Conservation (phyloP, 2,888 invertebrate genomes). For the Cheilosia grossa region DNA sequence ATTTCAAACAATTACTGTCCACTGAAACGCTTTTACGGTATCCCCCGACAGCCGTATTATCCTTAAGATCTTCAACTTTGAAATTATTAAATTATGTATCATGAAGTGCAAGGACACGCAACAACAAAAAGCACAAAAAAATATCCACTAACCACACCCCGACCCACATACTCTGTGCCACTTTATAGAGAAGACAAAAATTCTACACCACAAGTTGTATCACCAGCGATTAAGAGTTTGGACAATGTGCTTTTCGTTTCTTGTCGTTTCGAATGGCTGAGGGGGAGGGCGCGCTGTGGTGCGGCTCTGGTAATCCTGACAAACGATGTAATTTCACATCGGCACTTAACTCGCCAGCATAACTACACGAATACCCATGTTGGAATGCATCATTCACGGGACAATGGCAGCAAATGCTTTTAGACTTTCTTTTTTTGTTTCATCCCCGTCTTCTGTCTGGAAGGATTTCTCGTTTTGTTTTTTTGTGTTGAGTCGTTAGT, state of each 20-base stretch:
- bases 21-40: constrained; percentile 32
- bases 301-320: constrained; percentile 59
- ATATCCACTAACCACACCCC: neutral
- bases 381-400: constrained; percentile 68
- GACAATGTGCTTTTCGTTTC: constrained; percentile 63
- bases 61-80: constrained; percentile 33
- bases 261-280: constrained; percentile 27
- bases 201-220: constrained; percentile 60
- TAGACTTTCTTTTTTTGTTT: constrained; percentile 7
- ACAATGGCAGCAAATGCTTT: constrained; percentile 52
- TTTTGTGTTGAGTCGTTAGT: constrained; percentile 16
- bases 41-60: constrained; percentile 17
- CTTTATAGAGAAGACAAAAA: constrained; percentile 28
- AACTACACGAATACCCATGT: constrained; percentile 64
- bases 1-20: constrained; percentile 33
- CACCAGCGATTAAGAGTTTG: constrained; percentile 70
- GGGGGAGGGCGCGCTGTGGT: constrained; percentile 5
- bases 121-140: neutral
- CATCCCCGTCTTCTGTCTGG: constrained; percentile 1
- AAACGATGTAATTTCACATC: constrained; percentile 73
- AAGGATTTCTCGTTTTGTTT: constrained; percentile 17
- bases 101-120: constrained; percentile 1
- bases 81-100: constrained; percentile 31
- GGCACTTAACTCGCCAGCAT: constrained; percentile 67
- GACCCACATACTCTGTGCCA: constrained; percentile 3